Evolutionary conservation across 1,140 invertebrate genomes (phyloP).

Genomic region (Euura saliciscinereae): DNA sequence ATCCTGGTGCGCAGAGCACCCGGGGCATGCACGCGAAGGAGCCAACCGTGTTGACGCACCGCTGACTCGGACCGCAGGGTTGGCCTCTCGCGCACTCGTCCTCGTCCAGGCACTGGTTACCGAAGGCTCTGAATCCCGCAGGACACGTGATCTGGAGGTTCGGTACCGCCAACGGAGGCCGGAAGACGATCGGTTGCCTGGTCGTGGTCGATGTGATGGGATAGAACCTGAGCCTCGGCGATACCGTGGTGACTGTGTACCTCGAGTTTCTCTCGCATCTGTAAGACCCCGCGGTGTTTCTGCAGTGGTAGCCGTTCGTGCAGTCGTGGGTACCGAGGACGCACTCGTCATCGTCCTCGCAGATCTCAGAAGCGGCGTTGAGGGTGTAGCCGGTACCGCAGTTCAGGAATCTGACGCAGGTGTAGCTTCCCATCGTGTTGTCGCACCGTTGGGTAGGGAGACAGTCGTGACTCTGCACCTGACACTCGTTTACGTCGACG

Average conservation of each 20-base stretch:
- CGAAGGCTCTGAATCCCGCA: constrained; percentile 40
- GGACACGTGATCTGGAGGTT: constrained; percentile 33
- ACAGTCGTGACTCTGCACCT: constrained; percentile 63
- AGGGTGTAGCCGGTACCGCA: constrained; percentile 97
- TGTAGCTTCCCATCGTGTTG: constrained; percentile 87
- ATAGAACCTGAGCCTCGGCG: constrained; percentile 9
- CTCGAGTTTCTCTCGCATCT: constrained; percentile 67
- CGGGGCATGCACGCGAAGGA: constrained; percentile 64
- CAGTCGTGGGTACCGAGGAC: constrained; percentile 82
- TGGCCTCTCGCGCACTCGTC: constrained; percentile 59
- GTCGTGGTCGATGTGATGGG: constrained; percentile 14
- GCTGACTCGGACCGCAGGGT: constrained; percentile 45
- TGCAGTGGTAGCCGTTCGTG: constrained; percentile 77
- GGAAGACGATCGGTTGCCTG: constrained; percentile 7
- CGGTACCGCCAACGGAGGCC: not conserved
- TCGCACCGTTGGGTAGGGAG: constrained; percentile 80
- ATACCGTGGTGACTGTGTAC: not conserved
- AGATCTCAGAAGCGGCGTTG: constrained; percentile 83
- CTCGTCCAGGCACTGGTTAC: constrained; percentile 56
- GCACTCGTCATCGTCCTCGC: constrained; percentile 96
- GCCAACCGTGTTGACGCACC: constrained; percentile 64
- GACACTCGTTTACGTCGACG: constrained; percentile 72
- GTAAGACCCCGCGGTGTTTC: constrained; percentile 84
- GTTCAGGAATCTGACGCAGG: constrained; percentile 80
- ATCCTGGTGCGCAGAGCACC: constrained; percentile 77